Conservation (phyloP, 37 sponge, comb jelly and placozoan genomes). For the Oscarella lobularis region DNA sequence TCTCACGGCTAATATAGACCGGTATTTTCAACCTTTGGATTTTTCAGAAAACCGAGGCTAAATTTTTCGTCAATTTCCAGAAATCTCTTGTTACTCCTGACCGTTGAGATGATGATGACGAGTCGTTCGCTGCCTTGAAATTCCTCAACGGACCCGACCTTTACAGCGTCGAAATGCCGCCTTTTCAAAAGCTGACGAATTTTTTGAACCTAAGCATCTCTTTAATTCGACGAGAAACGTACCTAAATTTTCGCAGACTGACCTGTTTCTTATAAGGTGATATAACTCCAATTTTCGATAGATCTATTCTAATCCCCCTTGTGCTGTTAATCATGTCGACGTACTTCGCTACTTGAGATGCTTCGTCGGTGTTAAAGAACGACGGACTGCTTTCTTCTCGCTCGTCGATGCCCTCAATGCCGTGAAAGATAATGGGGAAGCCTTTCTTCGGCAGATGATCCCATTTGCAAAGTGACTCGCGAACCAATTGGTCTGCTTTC, state of each 20-base stretch:
- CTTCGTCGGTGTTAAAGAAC: slow-evolving; percentile 63
- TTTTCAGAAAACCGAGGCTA: not conserved
- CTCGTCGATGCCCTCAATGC: slow-evolving; percentile 53
- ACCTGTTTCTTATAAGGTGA: slow-evolving; percentile 68
- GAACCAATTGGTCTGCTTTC: slow-evolving; percentile 20
- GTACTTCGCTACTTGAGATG: slow-evolving; percentile 20
- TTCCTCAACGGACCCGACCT: slow-evolving; percentile 77
- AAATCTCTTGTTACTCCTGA: slow-evolving; percentile 9
- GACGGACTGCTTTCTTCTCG: slow-evolving; percentile 61
- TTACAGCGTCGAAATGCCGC: slow-evolving; percentile 9
- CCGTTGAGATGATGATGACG: slow-evolving; percentile 67
- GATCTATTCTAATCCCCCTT: not conserved
- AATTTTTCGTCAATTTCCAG: not conserved
- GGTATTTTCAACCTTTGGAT: not conserved
- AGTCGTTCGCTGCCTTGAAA: slow-evolving; percentile 71
- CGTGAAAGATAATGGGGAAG: slow-evolving; percentile 63
- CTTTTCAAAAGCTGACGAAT: not conserved
- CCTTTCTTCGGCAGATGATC: slow-evolving; percentile 31
- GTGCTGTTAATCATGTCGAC: slow-evolving; percentile 21
- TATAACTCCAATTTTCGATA: slow-evolving; percentile 44
- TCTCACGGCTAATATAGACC: not conserved
- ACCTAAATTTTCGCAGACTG: not conserved
- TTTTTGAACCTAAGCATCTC: not conserved
- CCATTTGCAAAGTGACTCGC: slow-evolving; percentile 26
- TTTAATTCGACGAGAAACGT: not conserved